Evolutionary conservation across 2,888 invertebrate genomes (phyloP).

Genomic region (Trichogramma evanescens): DNA sequence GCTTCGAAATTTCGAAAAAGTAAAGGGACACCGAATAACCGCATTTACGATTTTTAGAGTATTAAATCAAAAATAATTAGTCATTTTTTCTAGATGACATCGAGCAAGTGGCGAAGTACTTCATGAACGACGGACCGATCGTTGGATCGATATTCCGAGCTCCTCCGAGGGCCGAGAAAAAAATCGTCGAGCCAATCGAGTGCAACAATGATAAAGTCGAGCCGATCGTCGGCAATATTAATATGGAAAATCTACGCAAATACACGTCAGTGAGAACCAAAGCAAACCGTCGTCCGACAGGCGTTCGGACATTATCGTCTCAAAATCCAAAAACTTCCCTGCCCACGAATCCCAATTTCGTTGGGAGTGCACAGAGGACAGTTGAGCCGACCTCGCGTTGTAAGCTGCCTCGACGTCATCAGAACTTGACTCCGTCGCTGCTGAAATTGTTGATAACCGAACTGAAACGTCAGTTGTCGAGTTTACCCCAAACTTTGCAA

Average conservation of each 20-base stretch:
- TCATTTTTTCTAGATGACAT: conserved; percentile 28
- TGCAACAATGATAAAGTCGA: no score
- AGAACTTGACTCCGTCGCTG: background rate
- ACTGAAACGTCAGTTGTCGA: conserved; percentile 8
- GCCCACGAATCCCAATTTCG: no score
- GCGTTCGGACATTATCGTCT: no score
- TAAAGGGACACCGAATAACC: background rate
- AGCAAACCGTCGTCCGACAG: no score
- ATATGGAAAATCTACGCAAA: no score
- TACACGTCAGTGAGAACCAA: no score
- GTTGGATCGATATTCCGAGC: conserved; percentile 20
- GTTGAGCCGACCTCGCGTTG: no score
- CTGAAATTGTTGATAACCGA: conserved; percentile 2
- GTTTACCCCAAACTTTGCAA: conserved; percentile 14
- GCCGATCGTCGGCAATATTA: no score
- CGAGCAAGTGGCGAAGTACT: conserved; percentile 35
- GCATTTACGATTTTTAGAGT: background rate
- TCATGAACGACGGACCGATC: conserved; percentile 31
- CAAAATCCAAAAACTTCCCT: no score
- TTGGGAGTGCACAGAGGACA: no score
- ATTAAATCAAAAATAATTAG: background rate
- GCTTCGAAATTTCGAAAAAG: conserved; percentile 10
- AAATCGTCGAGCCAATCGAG: background rate
- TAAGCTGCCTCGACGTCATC: no score
- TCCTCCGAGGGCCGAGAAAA: background rate